A percentile compares a stretch with the other conserved stretches of the same genome.
phyloP scores from a whole-genome alignment of 2,888 invertebrate species.

The Pristionchus fissidentatus region DNA sequence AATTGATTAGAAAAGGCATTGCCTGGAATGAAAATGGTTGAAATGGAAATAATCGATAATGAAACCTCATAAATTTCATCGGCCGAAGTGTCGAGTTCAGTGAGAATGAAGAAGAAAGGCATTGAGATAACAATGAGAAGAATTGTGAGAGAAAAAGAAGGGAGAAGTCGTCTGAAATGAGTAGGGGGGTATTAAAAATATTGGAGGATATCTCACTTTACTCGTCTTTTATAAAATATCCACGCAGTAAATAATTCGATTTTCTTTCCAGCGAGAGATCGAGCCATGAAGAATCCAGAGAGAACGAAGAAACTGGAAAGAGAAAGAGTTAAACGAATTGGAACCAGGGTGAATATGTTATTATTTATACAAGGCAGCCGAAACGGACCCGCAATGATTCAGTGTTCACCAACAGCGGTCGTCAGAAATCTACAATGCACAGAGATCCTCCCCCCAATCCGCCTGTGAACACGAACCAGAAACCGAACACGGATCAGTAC shows the following conservation, averaged over 20 bases:
- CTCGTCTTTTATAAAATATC: neutral
- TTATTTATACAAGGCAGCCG: too few relatives aligned
- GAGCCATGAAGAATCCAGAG: neutral
- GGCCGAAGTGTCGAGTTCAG: neutral
- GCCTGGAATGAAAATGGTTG: neutral
- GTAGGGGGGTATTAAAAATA: neutral
- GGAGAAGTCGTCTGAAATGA: neutral
- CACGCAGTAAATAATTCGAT: neutral
- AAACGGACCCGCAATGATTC: too few relatives aligned
- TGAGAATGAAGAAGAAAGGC: neutral
- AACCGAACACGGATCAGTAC: too few relatives aligned
- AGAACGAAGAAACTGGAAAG: slow-evolving; percentile 1
- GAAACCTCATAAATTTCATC: neutral
- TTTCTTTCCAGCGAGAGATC: neutral
- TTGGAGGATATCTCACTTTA: neutral
- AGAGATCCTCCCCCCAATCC: too few relatives aligned
- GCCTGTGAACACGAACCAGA: too few relatives aligned
- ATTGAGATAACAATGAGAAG: neutral
- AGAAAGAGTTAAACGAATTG: too few relatives aligned
- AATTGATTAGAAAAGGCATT: too few relatives aligned
- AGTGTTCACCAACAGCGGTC: too few relatives aligned
- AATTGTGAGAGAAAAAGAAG: neutral
- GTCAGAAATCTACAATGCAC: too few relatives aligned
- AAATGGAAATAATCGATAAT: neutral
- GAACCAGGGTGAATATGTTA: too few relatives aligned